Evolutionary conservation across 64 coral and sea anemone species (phyloP), one percentile per base, ranked within the genome.

Genomic region (Stylophora pistillata): DNA sequence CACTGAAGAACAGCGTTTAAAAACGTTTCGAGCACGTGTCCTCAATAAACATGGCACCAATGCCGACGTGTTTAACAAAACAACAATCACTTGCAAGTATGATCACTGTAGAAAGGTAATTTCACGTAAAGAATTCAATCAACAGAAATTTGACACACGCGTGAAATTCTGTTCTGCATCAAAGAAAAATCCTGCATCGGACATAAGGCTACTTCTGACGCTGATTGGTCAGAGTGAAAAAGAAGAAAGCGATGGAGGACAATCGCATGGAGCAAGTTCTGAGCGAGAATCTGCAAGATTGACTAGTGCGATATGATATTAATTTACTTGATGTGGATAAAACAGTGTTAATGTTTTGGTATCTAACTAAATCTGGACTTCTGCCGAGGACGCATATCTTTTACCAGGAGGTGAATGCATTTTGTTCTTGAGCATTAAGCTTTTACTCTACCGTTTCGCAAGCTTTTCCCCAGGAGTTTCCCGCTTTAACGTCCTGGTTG

Each of bases 371-470:
- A 47, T 73, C 84, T n/a, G 84, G 68, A 55, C 56, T 73, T 32
- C 73, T 86, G 66, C 84, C 84, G 56, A 86, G 56, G 56, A 86
- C 82, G 63, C 82, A 86, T 33, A 64, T 86, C 53, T 86, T 86
- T 86, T 86, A 86, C 71, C 62, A 86, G 53, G 82, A 86, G 71
- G 82, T 86, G 41, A 86, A 86, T 28, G 82, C 82, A 28, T 86
- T 86, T 33, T 52, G 30, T 55, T 86, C 82, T 71, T 71, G 53
- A 33, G 82, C 82, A 53, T 64, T 86, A 71, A 55, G 82, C 57
- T 52, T 41, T 25, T 78, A 47, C 54, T 47, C 31, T 47, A 25
- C 57, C 34, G n/a, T n/a, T n/a, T n/a, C n/a, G n/a, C n/a, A n/a
- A n/a, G n/a, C n/a, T n/a, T n/a, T n/a, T n/a, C n/a, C n/a, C n/a